phyloP scores from a whole-genome alignment of 2,888 invertebrate species.

The Drosophila paracracens region DNA sequence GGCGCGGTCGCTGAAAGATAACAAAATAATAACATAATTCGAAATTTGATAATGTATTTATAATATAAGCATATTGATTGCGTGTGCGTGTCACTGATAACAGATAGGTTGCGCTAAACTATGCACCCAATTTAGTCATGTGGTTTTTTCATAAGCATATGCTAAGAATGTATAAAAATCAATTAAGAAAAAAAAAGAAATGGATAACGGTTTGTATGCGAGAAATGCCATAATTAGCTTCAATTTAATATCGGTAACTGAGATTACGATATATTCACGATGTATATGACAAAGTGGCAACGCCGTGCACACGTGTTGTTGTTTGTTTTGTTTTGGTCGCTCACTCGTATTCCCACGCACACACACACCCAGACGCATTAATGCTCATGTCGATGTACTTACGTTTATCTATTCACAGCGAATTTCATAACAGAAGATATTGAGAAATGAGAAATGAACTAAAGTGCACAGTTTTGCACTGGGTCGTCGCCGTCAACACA shows the following conservation, averaged over 20 bases:
- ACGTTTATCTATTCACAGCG: conserved; percentile 21
- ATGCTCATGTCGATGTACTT: not conserved
- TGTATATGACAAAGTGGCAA: conserved; percentile 24
- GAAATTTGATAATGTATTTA: conserved; percentile 12
- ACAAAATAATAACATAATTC: conserved; percentile 14
- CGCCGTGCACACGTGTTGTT: conserved; percentile 15
- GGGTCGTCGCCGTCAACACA: conserved; percentile 5
- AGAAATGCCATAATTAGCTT: conserved; percentile 1
- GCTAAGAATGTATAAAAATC: not conserved
- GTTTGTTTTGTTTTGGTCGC: not conserved
- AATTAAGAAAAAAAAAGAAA: not conserved
- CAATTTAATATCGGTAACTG: not conserved
- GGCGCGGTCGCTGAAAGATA: conserved; percentile 14
- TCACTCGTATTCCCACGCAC: not conserved
- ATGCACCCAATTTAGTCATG: conserved; percentile 12
- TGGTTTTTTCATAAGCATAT: not conserved
- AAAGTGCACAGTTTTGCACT: not conserved
- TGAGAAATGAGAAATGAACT: not conserved
- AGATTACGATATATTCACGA: conserved; percentile 7
- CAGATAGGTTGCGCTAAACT: not conserved
- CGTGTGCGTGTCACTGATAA: conserved; percentile 34
- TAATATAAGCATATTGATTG: conserved; percentile 23
- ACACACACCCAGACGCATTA: not conserved
- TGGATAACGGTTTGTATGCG: conserved; percentile 28
- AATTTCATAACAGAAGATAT: conserved; percentile 12